These are phyloP conservation scores for Heliconius charithonia DNA, from an alignment of 2,888 invertebrate genomes.

Conservation along the genomic window DNA sequence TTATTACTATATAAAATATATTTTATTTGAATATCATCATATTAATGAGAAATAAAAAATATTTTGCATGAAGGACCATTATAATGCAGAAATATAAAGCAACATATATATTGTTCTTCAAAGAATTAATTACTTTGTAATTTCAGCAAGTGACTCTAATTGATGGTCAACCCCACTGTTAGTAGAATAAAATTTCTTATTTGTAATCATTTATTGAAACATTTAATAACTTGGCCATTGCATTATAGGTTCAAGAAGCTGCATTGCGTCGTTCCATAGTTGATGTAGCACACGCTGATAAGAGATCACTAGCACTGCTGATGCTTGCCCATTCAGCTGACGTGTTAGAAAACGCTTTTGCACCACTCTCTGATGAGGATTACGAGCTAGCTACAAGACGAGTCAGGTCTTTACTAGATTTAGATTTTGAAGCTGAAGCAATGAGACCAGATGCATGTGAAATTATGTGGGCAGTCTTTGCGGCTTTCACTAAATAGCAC, in stretches of 20 bases:
- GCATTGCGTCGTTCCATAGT: conserved; percentile 98
- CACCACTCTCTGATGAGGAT: conserved; percentile 97
- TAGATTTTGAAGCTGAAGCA: conserved; percentile 98
- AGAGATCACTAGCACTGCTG: conserved; percentile 95
- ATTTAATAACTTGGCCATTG: neutral
- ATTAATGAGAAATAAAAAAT: too few species aligned
- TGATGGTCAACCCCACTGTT: neutral
- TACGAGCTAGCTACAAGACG: conserved; percentile 99
- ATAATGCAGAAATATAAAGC: too few species aligned
- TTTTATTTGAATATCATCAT: too few species aligned
- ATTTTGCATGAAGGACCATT: too few species aligned
- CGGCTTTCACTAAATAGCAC: conserved; percentile 97
- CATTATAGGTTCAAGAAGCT: conserved; percentile 95
- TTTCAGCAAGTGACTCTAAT: neutral
- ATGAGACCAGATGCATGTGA: conserved; percentile 95
- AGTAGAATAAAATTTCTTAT: neutral
- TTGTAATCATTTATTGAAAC: neutral
- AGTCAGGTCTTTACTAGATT: conserved; percentile 96
- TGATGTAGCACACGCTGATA: conserved; percentile 98
- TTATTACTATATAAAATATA: too few species aligned
- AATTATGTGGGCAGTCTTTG: conserved; percentile 99
- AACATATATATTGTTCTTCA: too few species aligned
- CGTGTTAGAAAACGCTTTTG: conserved; percentile 99
- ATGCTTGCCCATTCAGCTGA: conserved; percentile 99
- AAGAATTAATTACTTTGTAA: too few species aligned